Percentiles rank a stretch among this genome's conserved stretches.
Evolutionary conservation across 2,113 vertebrate genomes (phyloP).

Genomic region (Dicerorhinus sumatrensis): DNA sequence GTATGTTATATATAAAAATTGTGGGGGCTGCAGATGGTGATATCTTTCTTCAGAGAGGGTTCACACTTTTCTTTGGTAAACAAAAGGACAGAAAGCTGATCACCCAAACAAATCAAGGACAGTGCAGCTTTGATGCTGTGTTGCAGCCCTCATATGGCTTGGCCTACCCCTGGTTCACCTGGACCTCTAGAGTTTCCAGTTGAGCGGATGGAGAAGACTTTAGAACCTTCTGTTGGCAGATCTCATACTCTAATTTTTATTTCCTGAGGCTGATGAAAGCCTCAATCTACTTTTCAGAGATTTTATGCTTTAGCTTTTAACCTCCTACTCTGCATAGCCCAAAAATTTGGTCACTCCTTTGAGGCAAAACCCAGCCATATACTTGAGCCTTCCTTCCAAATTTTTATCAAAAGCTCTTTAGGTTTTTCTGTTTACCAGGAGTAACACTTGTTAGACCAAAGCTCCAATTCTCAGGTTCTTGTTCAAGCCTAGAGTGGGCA

Average conservation of each 20-base stretch:
- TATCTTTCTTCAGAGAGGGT: not conserved
- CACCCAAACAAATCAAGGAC: not conserved
- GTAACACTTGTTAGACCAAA: not conserved
- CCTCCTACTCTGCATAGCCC: not conserved
- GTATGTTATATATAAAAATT: not conserved
- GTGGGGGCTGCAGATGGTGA: not conserved
- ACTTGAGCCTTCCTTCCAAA: not conserved
- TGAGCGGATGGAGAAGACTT: not conserved
- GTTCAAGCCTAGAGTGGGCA: not conserved
- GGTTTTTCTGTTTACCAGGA: not conserved
- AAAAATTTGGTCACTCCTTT: not conserved
- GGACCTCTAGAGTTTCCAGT: not conserved
- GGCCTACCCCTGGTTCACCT: not conserved
- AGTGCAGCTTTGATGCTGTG: not conserved
- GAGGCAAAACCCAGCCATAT: not conserved
- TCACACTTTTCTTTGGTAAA: not conserved
- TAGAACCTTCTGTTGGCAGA: not conserved
- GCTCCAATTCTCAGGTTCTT: not conserved
- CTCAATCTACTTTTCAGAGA: not conserved
- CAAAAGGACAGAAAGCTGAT: not conserved
- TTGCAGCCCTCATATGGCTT: fast-evolving
- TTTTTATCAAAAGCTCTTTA: not conserved
- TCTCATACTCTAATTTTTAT: not conserved
- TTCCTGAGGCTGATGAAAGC: not conserved
- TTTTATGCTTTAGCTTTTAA: constrained; percentile 23